Evolutionary conservation across 2,797 vertebrate genomes (phyloP), one percentile per base, ranked within the genome.

Genomic region (Enteromius mattozi): DNA sequence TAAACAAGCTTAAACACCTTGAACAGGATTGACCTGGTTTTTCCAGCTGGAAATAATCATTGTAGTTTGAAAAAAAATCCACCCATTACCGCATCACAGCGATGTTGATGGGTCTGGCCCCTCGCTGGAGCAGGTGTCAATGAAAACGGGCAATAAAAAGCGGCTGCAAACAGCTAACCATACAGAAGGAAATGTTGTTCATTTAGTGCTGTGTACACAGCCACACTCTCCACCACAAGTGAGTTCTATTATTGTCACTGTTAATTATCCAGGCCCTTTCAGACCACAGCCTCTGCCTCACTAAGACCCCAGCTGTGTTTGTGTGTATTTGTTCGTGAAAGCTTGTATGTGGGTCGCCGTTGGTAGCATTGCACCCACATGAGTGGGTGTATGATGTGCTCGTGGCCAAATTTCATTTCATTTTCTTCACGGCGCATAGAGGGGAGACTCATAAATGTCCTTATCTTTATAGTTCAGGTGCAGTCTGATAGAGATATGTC

Each of bases 391-490:
- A 6, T 77, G 82, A 51, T 42, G 27, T 63, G 81, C 82, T 51
- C 6, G 49, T 83, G 59, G 35, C 49, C 70, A 68, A 80, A 86
- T 81, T 86, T 84, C 68, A 68, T 89, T 91, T 89, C 90, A 93
- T 93, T 92, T 86, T 91, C 93, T 93, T 92, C 87, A 87, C 87
- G 84, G 87, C 86, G 86, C 78, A 42, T 12, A 40, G 89, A 87
- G 81, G 72, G 65, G 82, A 85, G 54, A 37, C 69, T 81, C 87
- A 87, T 89, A 92, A 92, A 90, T 86, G 87, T 77, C 68, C 85
- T 93, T 95, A 94, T 95, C 94, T 95, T 89, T 92, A 92, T 81
- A 89, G 91, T 92, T 94, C 95, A 94, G 94, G 91, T 93, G 91
- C 91, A 86, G 91, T 88, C 87, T 76, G 89, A 92, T 90, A 91